These are phyloP conservation scores for Kryptolebias marmoratus DNA, from an alignment of 2,113 vertebrate species.

Conservation along the genomic window DNA sequence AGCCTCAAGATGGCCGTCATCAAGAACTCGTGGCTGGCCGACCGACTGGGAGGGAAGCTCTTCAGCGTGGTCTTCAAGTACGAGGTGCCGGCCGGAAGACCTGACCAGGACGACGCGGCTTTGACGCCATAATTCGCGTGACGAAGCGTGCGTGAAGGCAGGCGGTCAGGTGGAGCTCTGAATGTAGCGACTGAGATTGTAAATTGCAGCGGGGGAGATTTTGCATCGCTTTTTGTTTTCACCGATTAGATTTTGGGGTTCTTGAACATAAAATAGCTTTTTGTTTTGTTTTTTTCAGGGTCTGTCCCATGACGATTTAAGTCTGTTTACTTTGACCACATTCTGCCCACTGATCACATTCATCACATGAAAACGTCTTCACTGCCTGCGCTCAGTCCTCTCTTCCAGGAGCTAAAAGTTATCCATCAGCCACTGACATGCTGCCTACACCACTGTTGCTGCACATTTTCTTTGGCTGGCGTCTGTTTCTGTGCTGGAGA, in stretches of 20 bases:
- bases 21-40: slow-evolving; percentile 98
- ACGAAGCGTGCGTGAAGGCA: neutral
- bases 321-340: slow-evolving; percentile 3
- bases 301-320: slow-evolving; percentile 1
- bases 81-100: slow-evolving; percentile 81
- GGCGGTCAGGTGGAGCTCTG: slow-evolving; percentile 10
- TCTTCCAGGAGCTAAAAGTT: neutral
- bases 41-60: slow-evolving; percentile 92
- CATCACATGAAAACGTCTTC: slow-evolving; percentile 1
- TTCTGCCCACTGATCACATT: slow-evolving; percentile 4
- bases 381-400: neutral
- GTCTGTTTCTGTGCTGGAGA: neutral
- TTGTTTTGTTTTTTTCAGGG: slow-evolving; percentile 1
- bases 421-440: neutral
- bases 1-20: slow-evolving; percentile 97
- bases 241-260: slow-evolving; percentile 26
- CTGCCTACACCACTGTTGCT: slow-evolving; percentile 12
- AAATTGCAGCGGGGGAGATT: slow-evolving; percentile 30
- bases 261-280: slow-evolving; percentile 15
- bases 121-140: slow-evolving; percentile 1
- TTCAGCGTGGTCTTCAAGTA: slow-evolving; percentile 99
- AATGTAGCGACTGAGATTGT: slow-evolving; percentile 51
- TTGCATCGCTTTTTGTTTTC: neutral
- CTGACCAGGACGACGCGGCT: slow-evolving; percentile 42
- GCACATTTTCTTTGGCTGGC: neutral